Evolutionary conservation across 2,797 vertebrate genomes (phyloP), one percentile per base, ranked within the genome.

Genomic region (Nasua narica): DNA sequence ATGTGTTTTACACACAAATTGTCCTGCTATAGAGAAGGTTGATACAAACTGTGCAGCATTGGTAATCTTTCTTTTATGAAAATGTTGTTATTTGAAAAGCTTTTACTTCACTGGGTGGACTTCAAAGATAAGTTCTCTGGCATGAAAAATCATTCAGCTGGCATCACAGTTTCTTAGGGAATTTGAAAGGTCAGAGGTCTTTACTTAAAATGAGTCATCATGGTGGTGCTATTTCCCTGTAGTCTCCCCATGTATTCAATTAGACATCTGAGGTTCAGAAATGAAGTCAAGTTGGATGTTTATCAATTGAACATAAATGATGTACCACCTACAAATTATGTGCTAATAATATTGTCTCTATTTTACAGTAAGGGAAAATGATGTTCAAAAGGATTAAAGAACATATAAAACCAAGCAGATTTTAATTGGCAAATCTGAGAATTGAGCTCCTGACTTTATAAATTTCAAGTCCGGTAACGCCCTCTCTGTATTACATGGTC

Each of bases 1-100:
- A 96, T 96, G 88, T 76, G 95, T 98, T 97, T 98, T 98, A 83
- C 92, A 96, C 98, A 95, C 94, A 98, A 98, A 98, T 98, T 95
- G 97, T 96, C 97, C 97, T 25, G 37, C 23, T 84, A n/a, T 43
- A 14, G 97, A 85, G 82, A 97, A 97, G 89, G 87, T 43, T 97
- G 97, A 78, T 93, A 87, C 35, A 96, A 95, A 43, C 62, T 96
- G 48, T 58, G 15, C 16, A 60, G 16, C 16, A 77, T 32, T n/a
- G 23, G 23, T 81, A 82, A 83, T 56, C 43, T 48, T 60, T 82
- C 72, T 92, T 95, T 89, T 40, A 78, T 40, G n/a, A 25, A 58
- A 56, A 92, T 83, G 46, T 82, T 82, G 37, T 77, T 76, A 35
- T 52, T 86, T 85, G 35, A 72, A 87, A 65, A 58, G 50, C 14